These are phyloP conservation scores for Anagyrus pseudococci DNA, from an alignment of 2,888 invertebrate species.

Conservation along the genomic window DNA sequence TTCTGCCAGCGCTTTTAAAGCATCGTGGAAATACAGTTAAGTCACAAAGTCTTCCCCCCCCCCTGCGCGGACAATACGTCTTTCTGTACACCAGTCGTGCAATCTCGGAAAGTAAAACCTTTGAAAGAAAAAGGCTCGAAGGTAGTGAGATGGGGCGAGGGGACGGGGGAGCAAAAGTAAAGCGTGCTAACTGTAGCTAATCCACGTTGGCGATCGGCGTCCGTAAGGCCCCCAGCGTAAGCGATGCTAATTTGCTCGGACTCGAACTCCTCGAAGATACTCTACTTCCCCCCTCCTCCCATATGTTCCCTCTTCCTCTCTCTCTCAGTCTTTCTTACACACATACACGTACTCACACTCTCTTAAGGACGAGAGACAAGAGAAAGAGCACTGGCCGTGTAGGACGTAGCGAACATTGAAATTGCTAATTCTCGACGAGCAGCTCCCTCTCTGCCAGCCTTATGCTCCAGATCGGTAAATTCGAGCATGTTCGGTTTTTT, in stretches of 20 bases:
- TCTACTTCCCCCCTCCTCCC: background rate
- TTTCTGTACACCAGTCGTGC: too few relatives aligned
- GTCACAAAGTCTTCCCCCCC: slow-evolving; percentile 5
- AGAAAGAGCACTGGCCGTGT: background rate
- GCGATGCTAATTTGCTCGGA: slow-evolving; percentile 27
- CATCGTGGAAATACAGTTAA: slow-evolving; percentile 26
- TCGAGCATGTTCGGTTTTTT: slow-evolving; percentile 1
- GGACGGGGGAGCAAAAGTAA: background rate
- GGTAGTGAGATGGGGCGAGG: background rate
- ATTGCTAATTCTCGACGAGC: slow-evolving; percentile 31
- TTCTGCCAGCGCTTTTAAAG: too few relatives aligned
- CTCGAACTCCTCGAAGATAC: background rate
- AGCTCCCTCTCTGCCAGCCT: background rate
- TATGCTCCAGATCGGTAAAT: slow-evolving; percentile 12
- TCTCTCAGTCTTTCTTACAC: background rate
- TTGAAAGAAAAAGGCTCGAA: background rate
- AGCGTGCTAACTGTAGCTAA: slow-evolving; percentile 32
- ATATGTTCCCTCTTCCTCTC: background rate
- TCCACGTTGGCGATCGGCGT: background rate
- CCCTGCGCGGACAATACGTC: too few relatives aligned
- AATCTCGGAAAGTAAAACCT: background rate
- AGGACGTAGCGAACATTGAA: slow-evolving; percentile 21
- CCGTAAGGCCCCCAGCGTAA: background rate
- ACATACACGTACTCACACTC: background rate
- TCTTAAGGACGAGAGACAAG: background rate